Conservation (phyloP, 2,113 vertebrate species). For the Actenoides hombroni region DNA sequence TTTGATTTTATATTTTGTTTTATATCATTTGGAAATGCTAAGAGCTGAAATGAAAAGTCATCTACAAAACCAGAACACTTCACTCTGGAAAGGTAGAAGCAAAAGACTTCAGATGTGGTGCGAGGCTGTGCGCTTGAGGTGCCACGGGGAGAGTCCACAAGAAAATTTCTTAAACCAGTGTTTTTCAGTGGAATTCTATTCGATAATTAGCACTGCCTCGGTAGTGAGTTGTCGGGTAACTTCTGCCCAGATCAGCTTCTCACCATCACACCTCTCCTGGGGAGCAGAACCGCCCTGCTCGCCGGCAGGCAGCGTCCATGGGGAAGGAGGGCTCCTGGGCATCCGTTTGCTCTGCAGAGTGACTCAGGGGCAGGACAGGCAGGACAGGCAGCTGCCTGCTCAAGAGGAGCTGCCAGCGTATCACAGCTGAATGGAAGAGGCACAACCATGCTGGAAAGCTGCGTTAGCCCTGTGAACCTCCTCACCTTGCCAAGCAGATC, state of each 20-base stretch:
- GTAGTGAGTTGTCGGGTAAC: not conserved
- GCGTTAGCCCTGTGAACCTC: not conserved
- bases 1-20: not conserved
- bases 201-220: not conserved
- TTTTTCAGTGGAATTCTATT: not conserved
- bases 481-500: not conserved
- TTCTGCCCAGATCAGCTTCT: not conserved
- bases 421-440: not conserved
- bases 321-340: not conserved
- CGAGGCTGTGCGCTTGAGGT: not conserved
- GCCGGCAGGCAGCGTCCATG: accelerated
- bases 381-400: not conserved
- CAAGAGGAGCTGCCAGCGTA: not conserved
- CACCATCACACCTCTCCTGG: not conserved
- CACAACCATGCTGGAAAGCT: not conserved
- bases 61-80: not conserved
- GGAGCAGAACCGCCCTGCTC: not conserved
- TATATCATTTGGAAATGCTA: not conserved
- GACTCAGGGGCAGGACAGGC: not conserved
- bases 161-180: not conserved
- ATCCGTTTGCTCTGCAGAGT: accelerated
- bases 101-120: accelerated
- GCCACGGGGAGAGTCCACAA: not conserved
- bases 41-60: not conserved
- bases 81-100: not conserved